Percentiles rank a stretch among this genome's conserved stretches.
Evolutionary conservation across 2,888 invertebrate genomes (phyloP).

Genomic region (Bibio marci): DNA sequence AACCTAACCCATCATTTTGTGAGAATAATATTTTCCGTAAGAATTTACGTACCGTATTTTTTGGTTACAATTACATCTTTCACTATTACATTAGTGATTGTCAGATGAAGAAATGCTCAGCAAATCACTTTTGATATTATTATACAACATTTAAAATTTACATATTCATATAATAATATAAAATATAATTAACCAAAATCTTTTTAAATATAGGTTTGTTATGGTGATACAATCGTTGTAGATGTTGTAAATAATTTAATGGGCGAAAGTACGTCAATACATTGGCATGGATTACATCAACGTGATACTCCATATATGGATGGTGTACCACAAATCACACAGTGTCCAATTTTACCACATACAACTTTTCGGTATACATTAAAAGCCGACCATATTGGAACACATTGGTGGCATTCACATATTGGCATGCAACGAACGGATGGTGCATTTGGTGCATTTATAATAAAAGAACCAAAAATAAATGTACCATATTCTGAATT

Average conservation of each 20-base stretch:
- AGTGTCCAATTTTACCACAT: slow-evolving; percentile 53
- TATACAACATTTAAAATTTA: no score
- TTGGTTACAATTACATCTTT: no score
- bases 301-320: slow-evolving; percentile 69
- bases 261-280: slow-evolving; percentile 69
- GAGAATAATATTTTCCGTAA: no score
- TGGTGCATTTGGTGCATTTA: slow-evolving; percentile 63
- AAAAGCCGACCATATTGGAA: slow-evolving; percentile 14
- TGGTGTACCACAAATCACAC: slow-evolving; percentile 78
- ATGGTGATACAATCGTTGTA: slow-evolving; percentile 66
- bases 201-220: slow-evolving; percentile 47
- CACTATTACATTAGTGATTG: no score
- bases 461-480: slow-evolving; percentile 49
- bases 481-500: slow-evolving; percentile 43
- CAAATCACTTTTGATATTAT: no score
- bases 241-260: slow-evolving; percentile 65
- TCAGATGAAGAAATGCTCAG: no score
- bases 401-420: slow-evolving; percentile 25
- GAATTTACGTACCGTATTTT: no score
- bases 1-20: no score
- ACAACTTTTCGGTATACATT: slow-evolving; percentile 77
- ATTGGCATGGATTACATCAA: slow-evolving; percentile 87
- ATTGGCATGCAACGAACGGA: slow-evolving; percentile 72
- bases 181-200: not conserved
- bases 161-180: no score